Percentiles rank a stretch among this genome's conserved stretches.
phyloP scores from a whole-genome alignment of 2,888 invertebrate genomes.

The Agriopis leucophaearia region DNA sequence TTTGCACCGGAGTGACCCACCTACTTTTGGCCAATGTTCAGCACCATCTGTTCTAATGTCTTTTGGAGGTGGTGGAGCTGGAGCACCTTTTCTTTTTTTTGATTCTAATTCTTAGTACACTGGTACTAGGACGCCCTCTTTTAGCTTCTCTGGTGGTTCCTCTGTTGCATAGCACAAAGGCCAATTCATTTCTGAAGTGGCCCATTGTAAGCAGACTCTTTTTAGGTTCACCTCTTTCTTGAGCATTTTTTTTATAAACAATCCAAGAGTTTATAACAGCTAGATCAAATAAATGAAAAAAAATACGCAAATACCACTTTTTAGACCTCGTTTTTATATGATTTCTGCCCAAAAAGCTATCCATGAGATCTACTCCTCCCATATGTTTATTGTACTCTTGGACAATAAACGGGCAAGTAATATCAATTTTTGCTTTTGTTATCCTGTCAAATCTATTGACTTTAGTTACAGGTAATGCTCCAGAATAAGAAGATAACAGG shows the following conservation, averaged over 20 bases:
- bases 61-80: slow-evolving; percentile 60
- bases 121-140: slow-evolving; percentile 59
- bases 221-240: slow-evolving; percentile 55
- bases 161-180: slow-evolving; percentile 61
- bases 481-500: slow-evolving; percentile 56
- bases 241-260: slow-evolving; percentile 50
- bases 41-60: slow-evolving; percentile 61
- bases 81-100: slow-evolving; percentile 60
- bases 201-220: slow-evolving; percentile 59
- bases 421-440: slow-evolving; percentile 55
- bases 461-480: slow-evolving; percentile 55
- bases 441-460: slow-evolving; percentile 56
- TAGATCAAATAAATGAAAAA: slow-evolving; percentile 57
- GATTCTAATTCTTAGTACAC: slow-evolving; percentile 51
- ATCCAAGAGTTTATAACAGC: slow-evolving; percentile 58
- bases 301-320: slow-evolving; percentile 63
- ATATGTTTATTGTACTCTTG: slow-evolving; percentile 62
- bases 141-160: slow-evolving; percentile 57
- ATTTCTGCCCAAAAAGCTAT: slow-evolving; percentile 53
- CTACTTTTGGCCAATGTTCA: slow-evolving; percentile 63
- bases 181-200: slow-evolving; percentile 56
- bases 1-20: slow-evolving; percentile 61
- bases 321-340: slow-evolving; percentile 55
- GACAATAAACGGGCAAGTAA: slow-evolving; percentile 60
- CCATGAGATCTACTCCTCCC: no score